phyloP scores from a whole-genome alignment of 2,888 invertebrate genomes.

The Barypeithes pellucidus region DNA sequence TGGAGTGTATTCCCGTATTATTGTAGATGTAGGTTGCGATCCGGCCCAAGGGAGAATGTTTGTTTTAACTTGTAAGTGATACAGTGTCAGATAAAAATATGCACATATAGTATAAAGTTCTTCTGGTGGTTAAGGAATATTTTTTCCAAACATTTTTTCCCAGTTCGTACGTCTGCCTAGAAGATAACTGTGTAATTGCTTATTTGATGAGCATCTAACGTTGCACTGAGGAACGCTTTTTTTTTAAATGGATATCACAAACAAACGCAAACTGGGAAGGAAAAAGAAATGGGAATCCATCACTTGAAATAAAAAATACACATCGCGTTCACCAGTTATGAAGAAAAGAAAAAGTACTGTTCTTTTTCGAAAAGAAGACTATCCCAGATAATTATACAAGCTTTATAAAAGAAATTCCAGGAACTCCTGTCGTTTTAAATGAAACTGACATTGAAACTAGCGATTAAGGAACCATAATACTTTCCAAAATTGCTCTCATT shows the following conservation, averaged over 20 bases:
- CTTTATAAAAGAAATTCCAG: conserved; percentile 35
- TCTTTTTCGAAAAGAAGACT: conserved; percentile 28
- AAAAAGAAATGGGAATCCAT: conserved; percentile 26
- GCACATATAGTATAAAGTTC: too few species aligned
- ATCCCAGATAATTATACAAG: conserved; percentile 36
- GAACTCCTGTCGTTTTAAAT: conserved; percentile 8
- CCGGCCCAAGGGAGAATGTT: too few species aligned
- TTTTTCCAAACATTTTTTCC: too few species aligned
- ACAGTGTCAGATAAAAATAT: too few species aligned
- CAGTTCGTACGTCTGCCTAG: too few species aligned
- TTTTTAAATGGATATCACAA: neutral
- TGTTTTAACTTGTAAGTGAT: neutral
- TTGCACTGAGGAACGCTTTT: conserved; percentile 32
- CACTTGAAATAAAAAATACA: conserved; percentile 28
- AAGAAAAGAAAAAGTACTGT: conserved; percentile 41
- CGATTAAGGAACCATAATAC: conserved; percentile 17
- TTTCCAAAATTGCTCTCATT: too few species aligned
- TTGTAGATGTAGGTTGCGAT: too few species aligned
- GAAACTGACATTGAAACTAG: conserved; percentile 23
- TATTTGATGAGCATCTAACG: too few species aligned
- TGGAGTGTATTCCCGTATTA: too few species aligned
- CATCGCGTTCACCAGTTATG: conserved; percentile 5
- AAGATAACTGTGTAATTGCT: too few species aligned
- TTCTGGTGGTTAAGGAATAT: too few species aligned
- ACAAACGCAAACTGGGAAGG: conserved; percentile 20